A percentile compares a stretch with the other conserved stretches of the same genome.
Conservation (phyloP, 2,797 vertebrate species). For the Myotis pilosus region DNA sequence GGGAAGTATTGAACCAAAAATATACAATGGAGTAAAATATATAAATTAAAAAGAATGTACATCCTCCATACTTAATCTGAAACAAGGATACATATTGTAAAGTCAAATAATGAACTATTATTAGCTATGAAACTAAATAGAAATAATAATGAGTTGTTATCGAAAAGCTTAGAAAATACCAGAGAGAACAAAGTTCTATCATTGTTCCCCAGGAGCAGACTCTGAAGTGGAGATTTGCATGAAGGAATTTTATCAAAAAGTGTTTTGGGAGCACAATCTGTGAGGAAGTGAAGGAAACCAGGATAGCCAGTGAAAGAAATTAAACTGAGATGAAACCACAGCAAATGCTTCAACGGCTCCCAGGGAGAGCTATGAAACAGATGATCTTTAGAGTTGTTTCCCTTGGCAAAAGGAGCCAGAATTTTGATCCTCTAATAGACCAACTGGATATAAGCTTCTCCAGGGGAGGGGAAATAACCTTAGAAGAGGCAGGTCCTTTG, state of each 20-base stretch:
- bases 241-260: neutral
- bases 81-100: neutral
- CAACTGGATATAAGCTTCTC: neutral
- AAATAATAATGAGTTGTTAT: neutral
- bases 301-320: neutral
- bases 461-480: neutral
- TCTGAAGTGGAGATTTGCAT: neutral
- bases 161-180: neutral
- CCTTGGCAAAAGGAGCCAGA: neutral
- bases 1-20: slow-evolving; percentile 44
- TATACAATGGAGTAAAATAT: neutral
- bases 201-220: neutral
- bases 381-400: neutral
- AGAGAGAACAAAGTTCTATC: neutral
- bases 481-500: neutral
- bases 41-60: slow-evolving; percentile 33
- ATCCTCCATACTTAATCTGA: slow-evolving; percentile 28
- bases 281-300: neutral
- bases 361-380: neutral
- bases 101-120: slow-evolving; percentile 4
- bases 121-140: slow-evolving; percentile 18
- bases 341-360: neutral
- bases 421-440: neutral
- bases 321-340: neutral
- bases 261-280: neutral